Conservation (phyloP, 35 echinoderm and acorn worm genomes). For the Ophiothrix spiculata region DNA sequence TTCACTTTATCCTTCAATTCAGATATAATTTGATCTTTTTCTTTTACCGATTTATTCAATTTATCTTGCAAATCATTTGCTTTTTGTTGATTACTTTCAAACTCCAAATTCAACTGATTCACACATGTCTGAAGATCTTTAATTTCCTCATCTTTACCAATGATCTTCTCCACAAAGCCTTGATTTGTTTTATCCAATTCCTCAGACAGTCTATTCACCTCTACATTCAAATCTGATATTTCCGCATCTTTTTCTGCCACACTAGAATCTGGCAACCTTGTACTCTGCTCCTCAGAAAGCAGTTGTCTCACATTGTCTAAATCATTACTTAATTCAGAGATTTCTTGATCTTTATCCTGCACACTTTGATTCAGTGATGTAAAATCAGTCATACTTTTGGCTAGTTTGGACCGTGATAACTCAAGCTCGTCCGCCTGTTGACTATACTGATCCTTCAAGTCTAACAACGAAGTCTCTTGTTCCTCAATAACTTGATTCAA, state of each 20-base stretch:
- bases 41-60: not conserved
- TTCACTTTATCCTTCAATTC: not conserved
- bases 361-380: not conserved
- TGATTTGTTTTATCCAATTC: not conserved
- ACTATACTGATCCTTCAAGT: constrained; percentile 7
- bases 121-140: not conserved
- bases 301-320: not conserved
- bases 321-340: not conserved
- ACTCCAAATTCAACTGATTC: not conserved
- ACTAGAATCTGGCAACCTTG: not conserved
- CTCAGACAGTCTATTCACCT: not conserved
- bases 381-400: not conserved
- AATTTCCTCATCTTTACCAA: constrained; percentile 30
- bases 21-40: constrained; percentile 1
- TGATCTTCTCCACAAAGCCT: constrained; percentile 4
- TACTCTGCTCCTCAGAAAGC: not conserved
- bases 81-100: not conserved
- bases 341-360: not conserved
- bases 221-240: constrained; percentile 12
- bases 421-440: not conserved
- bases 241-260: not conserved
- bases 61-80: not conserved
- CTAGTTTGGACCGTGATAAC: not conserved
- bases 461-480: not conserved
- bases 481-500: constrained; percentile 16